These are phyloP conservation scores for Melanaphis sacchari DNA, from an alignment of 1,140 invertebrate genomes.

Conservation along the genomic window DNA sequence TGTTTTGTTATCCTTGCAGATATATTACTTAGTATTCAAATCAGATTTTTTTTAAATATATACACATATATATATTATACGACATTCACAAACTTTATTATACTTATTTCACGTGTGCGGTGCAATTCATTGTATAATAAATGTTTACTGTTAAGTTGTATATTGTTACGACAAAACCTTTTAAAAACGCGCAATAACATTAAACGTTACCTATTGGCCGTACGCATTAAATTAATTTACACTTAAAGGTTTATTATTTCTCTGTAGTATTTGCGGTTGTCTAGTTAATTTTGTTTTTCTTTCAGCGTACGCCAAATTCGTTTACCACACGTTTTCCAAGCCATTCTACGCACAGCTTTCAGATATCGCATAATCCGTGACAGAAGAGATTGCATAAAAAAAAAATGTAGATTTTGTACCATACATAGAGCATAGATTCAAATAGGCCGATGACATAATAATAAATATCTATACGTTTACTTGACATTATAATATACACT, in stretches of 20 bases:
- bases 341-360: constrained; percentile 38
- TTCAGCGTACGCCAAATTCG: constrained; percentile 43
- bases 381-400: constrained; percentile 19
- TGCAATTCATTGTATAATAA: neutral
- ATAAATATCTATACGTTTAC: neutral
- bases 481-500: neutral
- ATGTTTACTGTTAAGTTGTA: neutral
- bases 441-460: neutral
- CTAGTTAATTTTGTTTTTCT: constrained; percentile 56
- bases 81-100: neutral
- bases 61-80: no score
- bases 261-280: neutral
- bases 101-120: neutral
- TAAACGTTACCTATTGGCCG: neutral
- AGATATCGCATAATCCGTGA: constrained; percentile 34
- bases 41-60: neutral
- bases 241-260: neutral
- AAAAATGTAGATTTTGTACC: neutral
- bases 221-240: neutral
- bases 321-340: constrained; percentile 39
- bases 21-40: no score
- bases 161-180: no score
- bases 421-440: neutral
- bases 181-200: neutral
- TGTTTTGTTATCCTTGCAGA: neutral